Evolutionary conservation across 2,888 invertebrate species (phyloP), one percentile per base, ranked within the genome.

Genomic region (Agriopis aurantiaria): DNA sequence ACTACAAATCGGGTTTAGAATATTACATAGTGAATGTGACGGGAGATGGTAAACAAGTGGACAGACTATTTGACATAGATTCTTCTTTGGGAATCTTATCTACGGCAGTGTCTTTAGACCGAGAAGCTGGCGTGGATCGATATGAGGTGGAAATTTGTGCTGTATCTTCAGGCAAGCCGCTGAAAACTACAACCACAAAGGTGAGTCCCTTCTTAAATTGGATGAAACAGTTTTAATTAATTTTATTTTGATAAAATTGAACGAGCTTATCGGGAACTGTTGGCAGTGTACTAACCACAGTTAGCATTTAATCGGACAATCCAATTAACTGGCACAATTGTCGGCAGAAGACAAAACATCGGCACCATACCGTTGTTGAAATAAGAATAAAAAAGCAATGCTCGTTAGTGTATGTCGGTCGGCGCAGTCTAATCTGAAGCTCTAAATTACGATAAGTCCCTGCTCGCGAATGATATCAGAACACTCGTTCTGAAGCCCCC

Each of bases 21-120:
- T 99, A 98, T 94, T 98, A 98, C 92, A 97, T 99, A 89, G 98
- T 98, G 82, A 97, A 97, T 93, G 97, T 97, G 89, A 97, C 97
- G 82, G 96, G 96, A 86, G 95, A 92, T 77, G 97, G 96, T 73
- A 95, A 95, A 78, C 97, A 97, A 93, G 97, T 97, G 85, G 98
- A 98, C 93, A 96, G 98, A 84, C 95, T 98, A 82, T 99, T 99
- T 89, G 98, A 98, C 85, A 97, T 99, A 84, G 98, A 99, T 92
- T 96, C 97, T 33, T 97, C 97, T 78, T 95, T 97, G 84, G 99
- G 99, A 58, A 97, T 98, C 82, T 93, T 99, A 78, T 97, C 97
- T 56, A 98, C 98, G 14, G 97, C 98, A 14, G 96, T 96, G 56
- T 95, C 96, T 74, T 93, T 98, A 88, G 98, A 98, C 91, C 95